These are phyloP conservation scores for Conopomorpha cramerella DNA, from an alignment of 1,140 invertebrate species.

Conservation along the genomic window DNA sequence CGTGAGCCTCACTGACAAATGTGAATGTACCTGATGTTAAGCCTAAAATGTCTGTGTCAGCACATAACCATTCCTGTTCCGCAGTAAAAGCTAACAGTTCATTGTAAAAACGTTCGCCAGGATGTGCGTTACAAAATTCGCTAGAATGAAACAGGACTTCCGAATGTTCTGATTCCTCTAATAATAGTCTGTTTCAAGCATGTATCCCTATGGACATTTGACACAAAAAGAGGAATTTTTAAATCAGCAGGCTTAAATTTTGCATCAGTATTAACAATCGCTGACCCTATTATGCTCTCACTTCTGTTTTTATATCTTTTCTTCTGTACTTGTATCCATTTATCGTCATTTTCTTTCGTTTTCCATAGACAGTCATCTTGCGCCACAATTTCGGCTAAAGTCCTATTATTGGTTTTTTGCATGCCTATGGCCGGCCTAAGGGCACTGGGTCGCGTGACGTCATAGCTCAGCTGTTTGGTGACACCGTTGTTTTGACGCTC, in stretches of 20 bases:
- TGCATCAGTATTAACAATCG: not conserved
- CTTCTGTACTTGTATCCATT: not conserved
- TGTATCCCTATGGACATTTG: not conserved
- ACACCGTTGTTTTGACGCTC: no score
- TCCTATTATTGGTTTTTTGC: not conserved
- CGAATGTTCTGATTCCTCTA: no score
- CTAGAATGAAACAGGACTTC: not conserved
- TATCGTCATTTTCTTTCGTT: not conserved
- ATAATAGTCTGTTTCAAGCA: not conserved
- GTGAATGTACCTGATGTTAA: not conserved
- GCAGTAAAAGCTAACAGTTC: not conserved
- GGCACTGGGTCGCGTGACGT: not conserved
- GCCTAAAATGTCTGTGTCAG: not conserved
- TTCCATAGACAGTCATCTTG: not conserved
- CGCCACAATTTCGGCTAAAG: not conserved
- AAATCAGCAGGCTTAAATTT: slow-evolving; percentile 1
- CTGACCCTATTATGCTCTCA: not conserved
- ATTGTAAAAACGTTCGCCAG: not conserved
- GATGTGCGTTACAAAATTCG: not conserved
- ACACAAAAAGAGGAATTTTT: not conserved
- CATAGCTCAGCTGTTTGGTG: not conserved
- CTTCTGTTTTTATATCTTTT: not conserved
- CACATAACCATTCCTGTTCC: not conserved
- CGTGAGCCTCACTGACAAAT: not conserved
- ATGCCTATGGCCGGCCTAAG: not conserved